Base-by-base conservation (phyloP, 1,140 invertebrate species). In the Orchestia grillus region DNA sequence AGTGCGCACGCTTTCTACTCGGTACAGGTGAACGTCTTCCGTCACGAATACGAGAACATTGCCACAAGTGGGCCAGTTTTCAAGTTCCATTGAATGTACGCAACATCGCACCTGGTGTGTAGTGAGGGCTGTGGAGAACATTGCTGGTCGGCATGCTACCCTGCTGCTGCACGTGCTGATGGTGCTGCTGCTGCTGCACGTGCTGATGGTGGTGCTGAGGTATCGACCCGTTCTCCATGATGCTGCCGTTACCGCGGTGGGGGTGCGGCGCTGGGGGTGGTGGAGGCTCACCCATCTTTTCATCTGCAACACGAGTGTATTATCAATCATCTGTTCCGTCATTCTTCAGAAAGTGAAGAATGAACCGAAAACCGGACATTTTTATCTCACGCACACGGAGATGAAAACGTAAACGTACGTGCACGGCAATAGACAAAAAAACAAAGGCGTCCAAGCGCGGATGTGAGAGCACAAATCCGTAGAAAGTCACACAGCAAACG, bases 261-360 rank as follows among this genome's bases (percentile, higher is more conserved):
- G 96, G 92, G 95, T 96, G 96, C 6, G 96, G 96, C 1, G 96
- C 96, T 1, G 96, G 96, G 4, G 96, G 96, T 40, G 96, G 96
- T 0, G 96, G 96, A 44, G 96, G 94, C 47, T 95, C 95, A 23
- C 95, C 96, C 57, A 95, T 95, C 44, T 96, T 96, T 40, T 95
- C 87, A 77, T 95, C 87, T 95, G 87, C 62, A 90, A 44, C 1
- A 53, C 57, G 36, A 11, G 19, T 47, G 45, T 90, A 3, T 53
- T 53, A 19, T 53, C 47, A 53, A 6, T 53, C 47, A 19, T 8
- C 47, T 53, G 19, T 53, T 53, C n/a, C n/a, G n/a, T n/a, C n/a
- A n/a, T n/a, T n/a, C n/a, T 53, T 53, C 47, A 53, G 6, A 53
- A 53, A 53, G 19, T 53, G 6, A 53, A 53, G n/a, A n/a, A n/a